phyloP scores from a whole-genome alignment of 2,888 invertebrate species.

The Cheilosia urbana region DNA sequence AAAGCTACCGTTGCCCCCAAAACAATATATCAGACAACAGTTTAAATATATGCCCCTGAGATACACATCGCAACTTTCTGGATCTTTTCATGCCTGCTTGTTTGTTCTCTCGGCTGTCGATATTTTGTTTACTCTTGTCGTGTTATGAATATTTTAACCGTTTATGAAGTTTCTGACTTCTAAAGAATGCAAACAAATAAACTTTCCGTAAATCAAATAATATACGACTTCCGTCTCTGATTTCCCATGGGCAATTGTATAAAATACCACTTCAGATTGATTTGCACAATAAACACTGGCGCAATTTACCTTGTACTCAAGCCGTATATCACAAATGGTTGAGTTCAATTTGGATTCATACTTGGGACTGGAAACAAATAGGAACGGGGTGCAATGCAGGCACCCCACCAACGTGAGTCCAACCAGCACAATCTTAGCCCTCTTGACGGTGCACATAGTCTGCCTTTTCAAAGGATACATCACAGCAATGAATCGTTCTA shows the following conservation, averaged over 20 bases:
- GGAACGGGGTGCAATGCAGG: conserved; percentile 86
- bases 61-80: not conserved
- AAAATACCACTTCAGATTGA: not conserved
- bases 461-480: conserved; percentile 89
- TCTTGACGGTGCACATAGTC: conserved; percentile 88
- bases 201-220: not conserved
- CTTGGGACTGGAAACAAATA: conserved; percentile 84
- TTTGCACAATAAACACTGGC: not conserved
- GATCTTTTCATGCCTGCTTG: not conserved
- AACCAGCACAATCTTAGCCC: conserved; percentile 87
- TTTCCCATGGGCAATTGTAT: too few relatives aligned
- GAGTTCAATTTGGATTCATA: conserved; percentile 79
- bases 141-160: conserved; percentile 8
- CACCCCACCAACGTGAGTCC: conserved; percentile 85
- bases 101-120: not conserved
- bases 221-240: too few relatives aligned
- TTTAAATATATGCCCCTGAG: not conserved
- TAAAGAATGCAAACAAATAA: not conserved
- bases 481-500: conserved; percentile 93
- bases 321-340: conserved; percentile 81
- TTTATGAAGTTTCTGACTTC: not conserved
- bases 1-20: too few relatives aligned
- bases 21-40: not conserved
- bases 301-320: conserved; percentile 81
- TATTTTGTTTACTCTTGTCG: not conserved